Base-by-base conservation (phyloP, 2,113 vertebrate species). In the Microcebus lehilahytsara region DNA sequence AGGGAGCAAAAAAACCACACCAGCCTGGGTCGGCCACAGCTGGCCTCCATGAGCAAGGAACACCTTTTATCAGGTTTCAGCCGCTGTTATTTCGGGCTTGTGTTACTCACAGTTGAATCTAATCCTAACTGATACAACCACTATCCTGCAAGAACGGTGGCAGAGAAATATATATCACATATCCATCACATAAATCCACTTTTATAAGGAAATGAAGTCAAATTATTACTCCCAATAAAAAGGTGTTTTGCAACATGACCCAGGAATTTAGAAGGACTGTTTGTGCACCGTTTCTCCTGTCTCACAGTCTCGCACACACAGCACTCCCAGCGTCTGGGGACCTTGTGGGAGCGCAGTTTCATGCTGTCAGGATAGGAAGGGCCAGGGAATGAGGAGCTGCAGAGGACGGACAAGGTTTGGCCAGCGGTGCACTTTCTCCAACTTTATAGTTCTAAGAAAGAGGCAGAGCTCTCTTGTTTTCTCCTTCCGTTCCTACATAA, bases 141-240 rank as follows among this genome's bases (percentile, higher is more conserved):
- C 58, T 81, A 19, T 93, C 86, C 64, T 3, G 3, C 46, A 95
- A 74, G 74, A 95, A 95, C 89, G 34, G 95, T 97, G 95, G 97
- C 97, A 95, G 87, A 96, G 96, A 97, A 92, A 85, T 93, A 93
- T 84, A 89, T 86, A 91, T 93, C 92, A 85, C 12, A 11, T 94
- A 84, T 72, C 92, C 79, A 96, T 96, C 89, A 87, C 83, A 96
- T 96, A 97, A 97, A 97, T 97, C 95, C 34, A 93, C 93, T 97
- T 97, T 97, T 96, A 96, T 97, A 96, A 97, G 89, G 92, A 42
- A 97, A 90, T 81, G 92, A 96, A 93, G 92, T 97, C 85, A 96
- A 91, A 87, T 96, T 93, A 95, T 83, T 92, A 53, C 51, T 58
- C 53, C 79, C 87, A 96, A 96, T 97, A 97, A 96, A 97, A 96